phyloP scores from a whole-genome alignment of 2,888 invertebrate genomes.

The Branchellion lobata region DNA sequence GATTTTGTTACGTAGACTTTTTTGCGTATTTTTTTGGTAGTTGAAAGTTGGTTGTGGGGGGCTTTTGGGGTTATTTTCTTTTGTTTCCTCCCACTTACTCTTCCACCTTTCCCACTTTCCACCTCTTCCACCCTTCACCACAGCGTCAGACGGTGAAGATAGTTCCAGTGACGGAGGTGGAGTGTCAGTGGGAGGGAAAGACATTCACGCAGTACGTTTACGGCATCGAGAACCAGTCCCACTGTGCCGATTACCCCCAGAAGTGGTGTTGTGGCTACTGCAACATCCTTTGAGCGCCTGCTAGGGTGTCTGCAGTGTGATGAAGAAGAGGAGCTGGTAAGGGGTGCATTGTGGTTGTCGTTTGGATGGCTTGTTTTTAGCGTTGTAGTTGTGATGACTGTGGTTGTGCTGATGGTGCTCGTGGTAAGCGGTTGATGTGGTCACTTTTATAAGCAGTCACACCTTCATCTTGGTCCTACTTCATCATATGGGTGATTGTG shows the following conservation, averaged over 20 bases:
- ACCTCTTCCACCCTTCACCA: no score
- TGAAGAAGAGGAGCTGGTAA: not conserved
- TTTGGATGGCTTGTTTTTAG: not conserved
- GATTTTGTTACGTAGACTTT: no score
- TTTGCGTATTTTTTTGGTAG: not conserved
- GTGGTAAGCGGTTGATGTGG: no score
- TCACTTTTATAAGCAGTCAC: no score
- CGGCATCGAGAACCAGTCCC: slow-evolving; percentile 61
- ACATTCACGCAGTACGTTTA: slow-evolving; percentile 59
- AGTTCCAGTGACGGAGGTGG: slow-evolving; percentile 60
- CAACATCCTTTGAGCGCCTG: slow-evolving; percentile 53
- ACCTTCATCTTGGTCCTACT: no score
- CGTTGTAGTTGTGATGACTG: no score
- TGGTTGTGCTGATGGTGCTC: no score
- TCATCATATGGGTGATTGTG: no score
- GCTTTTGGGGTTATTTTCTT: no score
- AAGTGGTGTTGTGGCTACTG: slow-evolving; percentile 61
- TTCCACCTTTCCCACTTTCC: no score
- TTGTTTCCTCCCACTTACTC: no score
- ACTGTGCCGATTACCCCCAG: slow-evolving; percentile 61
- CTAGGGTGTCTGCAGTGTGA: not conserved
- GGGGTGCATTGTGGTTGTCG: not conserved
- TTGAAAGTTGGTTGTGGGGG: not conserved
- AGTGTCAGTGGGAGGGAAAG: slow-evolving; percentile 58
- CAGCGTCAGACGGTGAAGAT: slow-evolving; percentile 61